A percentile compares a stretch with the other conserved stretches of the same genome.
phyloP scores from a whole-genome alignment of 2,797 vertebrate species.

The Cyprinodon diabolis region DNA sequence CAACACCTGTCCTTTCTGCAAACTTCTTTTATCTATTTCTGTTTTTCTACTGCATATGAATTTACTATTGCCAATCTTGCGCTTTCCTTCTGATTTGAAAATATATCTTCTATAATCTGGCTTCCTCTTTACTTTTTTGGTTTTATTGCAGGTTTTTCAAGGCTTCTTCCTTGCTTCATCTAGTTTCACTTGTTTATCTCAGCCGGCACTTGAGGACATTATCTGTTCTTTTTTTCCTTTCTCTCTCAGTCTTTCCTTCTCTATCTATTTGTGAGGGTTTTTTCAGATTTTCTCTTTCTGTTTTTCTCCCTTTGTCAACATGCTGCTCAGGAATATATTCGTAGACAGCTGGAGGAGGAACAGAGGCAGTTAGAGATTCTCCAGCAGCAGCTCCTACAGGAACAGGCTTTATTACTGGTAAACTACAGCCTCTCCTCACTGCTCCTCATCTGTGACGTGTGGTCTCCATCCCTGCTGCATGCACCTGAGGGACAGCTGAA shows the following conservation, averaged over 20 bases:
- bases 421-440: constrained; percentile 61
- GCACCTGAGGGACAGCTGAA: constrained; percentile 32
- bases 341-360: constrained; percentile 99
- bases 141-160: constrained; percentile 17
- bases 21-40: constrained; percentile 34
- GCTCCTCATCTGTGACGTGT: constrained; percentile 56
- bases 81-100: constrained; percentile 78
- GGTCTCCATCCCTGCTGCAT: constrained; percentile 51
- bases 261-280: constrained; percentile 18
- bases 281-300: constrained; percentile 38
- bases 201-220: constrained; percentile 28
- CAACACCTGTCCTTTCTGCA: constrained; percentile 19
- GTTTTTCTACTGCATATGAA: constrained; percentile 5
- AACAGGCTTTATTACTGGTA: constrained; percentile 99
- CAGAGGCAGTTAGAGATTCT: constrained; percentile 99
- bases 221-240: constrained; percentile 23
- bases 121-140: constrained; percentile 22
- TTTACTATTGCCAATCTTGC: constrained; percentile 53
- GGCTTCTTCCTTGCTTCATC: constrained; percentile 19
- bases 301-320: constrained; percentile 52
- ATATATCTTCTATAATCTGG: constrained; percentile 44
- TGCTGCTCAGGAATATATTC: constrained; percentile 97
- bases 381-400: constrained; percentile 99
- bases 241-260: constrained; percentile 24
- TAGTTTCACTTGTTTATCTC: constrained; percentile 20